Evolutionary conservation across 2,797 vertebrate species (phyloP), one percentile per base, ranked within the genome.

Genomic region (Hippocampus kuda): DNA sequence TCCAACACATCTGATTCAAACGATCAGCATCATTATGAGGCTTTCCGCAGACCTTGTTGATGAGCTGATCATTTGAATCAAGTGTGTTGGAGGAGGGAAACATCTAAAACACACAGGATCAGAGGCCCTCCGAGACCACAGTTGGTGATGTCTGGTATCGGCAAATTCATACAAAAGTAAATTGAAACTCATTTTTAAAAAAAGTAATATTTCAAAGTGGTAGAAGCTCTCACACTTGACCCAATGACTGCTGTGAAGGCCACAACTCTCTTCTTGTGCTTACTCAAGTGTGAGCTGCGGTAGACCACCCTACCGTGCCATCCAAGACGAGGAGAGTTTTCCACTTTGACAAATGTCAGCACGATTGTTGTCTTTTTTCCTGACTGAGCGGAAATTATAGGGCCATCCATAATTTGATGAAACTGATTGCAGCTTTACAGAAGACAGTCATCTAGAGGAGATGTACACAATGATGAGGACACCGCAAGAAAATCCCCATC

Each of bases 221-320:
- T n/a, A 12, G 18, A 22, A 51, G 54, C 30, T 24, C 57, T 78
- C 64, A 30, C 13, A 27, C 24, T 81, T 67, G 48, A 65, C 46
- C 5, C 76, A 59, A 59, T 68, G 70, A 59, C 68, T 38, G 44
- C 51, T 60, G 71, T 48, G 70, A 42, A 68, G 60, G 60, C 57
- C 65, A 56, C 30, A 30, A 26, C 54, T 72, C 66, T 54, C 53
- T 56, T 77, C 72, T 87, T 90, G 88, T 90, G 88, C 88, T 90
- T 84, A 69, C 81, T 56, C 68, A 65, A 69, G 53, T 46, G 63
- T 72, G 54, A 79, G 68, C 73, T 73, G 74, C n/a, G 42, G 56
- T 63, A 72, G 72, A 77, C 61, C 49, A 68, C 48, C n/a, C 66
- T 42, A 73, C 42, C 69, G 73, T 76, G 74, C 72, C 54, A 63